Conservation (phyloP, 2,888 invertebrate genomes). For the Trichopria drosophilae region DNA sequence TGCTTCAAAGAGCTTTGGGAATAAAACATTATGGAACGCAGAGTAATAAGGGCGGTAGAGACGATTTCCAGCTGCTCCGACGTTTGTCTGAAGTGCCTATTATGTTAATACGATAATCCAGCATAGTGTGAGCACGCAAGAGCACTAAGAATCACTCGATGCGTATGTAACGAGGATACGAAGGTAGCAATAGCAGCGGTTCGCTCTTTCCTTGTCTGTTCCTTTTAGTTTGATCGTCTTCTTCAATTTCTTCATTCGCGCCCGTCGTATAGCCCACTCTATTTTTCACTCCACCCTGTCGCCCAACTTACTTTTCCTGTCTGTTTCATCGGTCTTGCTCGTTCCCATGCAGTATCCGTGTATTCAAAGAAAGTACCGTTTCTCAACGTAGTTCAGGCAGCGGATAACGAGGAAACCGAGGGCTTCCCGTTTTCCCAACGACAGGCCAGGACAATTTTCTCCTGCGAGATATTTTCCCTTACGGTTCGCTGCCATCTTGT, state of each 20-base stretch:
- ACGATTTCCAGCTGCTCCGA: too few species aligned
- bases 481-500: constrained; percentile 51
- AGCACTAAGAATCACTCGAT: constrained; percentile 18
- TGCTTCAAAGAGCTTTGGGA: too few species aligned
- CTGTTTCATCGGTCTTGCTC: constrained; percentile 29
- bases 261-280: too few species aligned
- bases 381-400: constrained; percentile 29
- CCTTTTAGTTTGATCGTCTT: too few species aligned
- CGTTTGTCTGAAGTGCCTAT: constrained; percentile 8
- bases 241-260: too few species aligned
- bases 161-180: constrained; percentile 18
- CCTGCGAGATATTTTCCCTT: constrained; percentile 46
- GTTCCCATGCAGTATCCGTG: constrained; percentile 28
- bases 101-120: constrained; percentile 12
- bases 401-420: constrained; percentile 45
- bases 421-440: constrained; percentile 35
- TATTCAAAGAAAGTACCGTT: constrained; percentile 23
- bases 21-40: too few species aligned
- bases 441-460: constrained; percentile 48
- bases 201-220: too few species aligned
- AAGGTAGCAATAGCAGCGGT: too few species aligned
- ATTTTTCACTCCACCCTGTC: constrained; percentile 30
- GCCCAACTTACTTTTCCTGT: constrained; percentile 26
- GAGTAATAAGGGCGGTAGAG: too few species aligned
- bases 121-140: not conserved